Evolutionary conservation across 2,888 invertebrate species (phyloP), one percentile per base, ranked within the genome.

Genomic region (Leptopterna dolabrata): DNA sequence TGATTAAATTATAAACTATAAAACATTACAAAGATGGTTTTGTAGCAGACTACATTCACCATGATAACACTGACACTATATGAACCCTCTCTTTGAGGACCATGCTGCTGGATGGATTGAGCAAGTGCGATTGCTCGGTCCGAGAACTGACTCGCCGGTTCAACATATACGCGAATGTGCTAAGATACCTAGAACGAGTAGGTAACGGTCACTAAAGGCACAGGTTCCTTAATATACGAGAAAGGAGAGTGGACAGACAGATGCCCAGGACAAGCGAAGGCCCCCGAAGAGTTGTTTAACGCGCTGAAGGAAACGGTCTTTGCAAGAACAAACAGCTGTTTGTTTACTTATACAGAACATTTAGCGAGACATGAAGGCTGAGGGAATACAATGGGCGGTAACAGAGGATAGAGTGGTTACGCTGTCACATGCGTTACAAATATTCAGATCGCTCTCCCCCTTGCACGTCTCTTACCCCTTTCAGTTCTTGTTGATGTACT

Each of bases 391-490:
- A 83, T 83, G 83, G 83, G 70, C 83, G 83, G 63, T 55, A 70
- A 70, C 83, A 30, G 83, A 83, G 83, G 70, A 83, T 83, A 83
- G 83, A 83, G 83, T 41, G 83, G 83, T 83, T 83, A 83, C 70
- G n/a, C 83, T 70, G 83, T 83, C 83, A 83, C 83, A 83, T 83
- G 70, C 83, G 83, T 83, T 83, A 83, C 83, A 83, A 83, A 83
- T 83, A 83, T 83, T 83, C 83, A 83, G 83, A 83, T 83, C 30
- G 83, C 71, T 27, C 70, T 19, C 45, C n/a, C 63, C 24, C 24
- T 3, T n/a, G 24, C n/a, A 19, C 19, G 63, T n/a, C 30, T 45
- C 41, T 45, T 19, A 27, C 45, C 43, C 29, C 78, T 45, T 45
- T 78, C 41, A 45, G 36, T 16, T 41, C 27, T 24, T 27, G 43